Evolutionary conservation across 2,888 invertebrate species (phyloP).

Genomic region (Pantelozetes paolii): DNA sequence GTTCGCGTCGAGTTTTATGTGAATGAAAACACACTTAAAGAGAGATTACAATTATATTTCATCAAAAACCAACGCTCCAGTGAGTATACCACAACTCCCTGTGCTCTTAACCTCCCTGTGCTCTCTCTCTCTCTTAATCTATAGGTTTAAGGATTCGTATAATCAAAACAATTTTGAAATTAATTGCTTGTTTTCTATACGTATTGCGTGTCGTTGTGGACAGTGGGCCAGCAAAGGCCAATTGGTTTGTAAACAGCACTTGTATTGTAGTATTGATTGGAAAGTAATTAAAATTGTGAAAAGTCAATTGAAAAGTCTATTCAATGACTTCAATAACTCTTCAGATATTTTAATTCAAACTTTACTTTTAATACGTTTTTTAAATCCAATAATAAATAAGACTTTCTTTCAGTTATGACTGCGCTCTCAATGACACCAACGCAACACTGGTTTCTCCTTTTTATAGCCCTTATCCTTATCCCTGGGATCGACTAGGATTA

Average conservation of each 20-base stretch:
- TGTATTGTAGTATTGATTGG: too few species aligned
- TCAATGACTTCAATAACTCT: not conserved
- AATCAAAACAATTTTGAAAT: slow-evolving; percentile 54
- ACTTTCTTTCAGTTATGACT: not conserved
- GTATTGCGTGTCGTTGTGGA: slow-evolving; percentile 47
- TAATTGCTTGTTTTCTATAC: slow-evolving; percentile 53
- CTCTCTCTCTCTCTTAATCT: slow-evolving; percentile 39
- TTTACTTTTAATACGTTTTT: not conserved
- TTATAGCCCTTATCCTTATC: not conserved
- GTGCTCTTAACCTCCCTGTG: not conserved
- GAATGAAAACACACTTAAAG: slow-evolving; percentile 97
- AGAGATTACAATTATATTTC: slow-evolving; percentile 96
- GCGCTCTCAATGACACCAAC: not conserved
- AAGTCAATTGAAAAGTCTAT: too few species aligned
- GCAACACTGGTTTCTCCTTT: not conserved
- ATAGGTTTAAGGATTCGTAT: slow-evolving; percentile 54
- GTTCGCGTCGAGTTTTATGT: slow-evolving; percentile 99
- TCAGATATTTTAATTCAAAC: not conserved
- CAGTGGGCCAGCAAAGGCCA: slow-evolving; percentile 46
- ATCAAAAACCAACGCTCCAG: slow-evolving; percentile 99
- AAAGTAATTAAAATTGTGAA: too few species aligned
- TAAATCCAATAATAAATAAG: not conserved
- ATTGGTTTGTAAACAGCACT: slow-evolving; percentile 46
- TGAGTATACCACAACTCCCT: slow-evolving; percentile 61
- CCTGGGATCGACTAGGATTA: slow-evolving; percentile 1